Conservation (phyloP, 1,140 invertebrate species). For the Pentalonia nigronervosa region DNA sequence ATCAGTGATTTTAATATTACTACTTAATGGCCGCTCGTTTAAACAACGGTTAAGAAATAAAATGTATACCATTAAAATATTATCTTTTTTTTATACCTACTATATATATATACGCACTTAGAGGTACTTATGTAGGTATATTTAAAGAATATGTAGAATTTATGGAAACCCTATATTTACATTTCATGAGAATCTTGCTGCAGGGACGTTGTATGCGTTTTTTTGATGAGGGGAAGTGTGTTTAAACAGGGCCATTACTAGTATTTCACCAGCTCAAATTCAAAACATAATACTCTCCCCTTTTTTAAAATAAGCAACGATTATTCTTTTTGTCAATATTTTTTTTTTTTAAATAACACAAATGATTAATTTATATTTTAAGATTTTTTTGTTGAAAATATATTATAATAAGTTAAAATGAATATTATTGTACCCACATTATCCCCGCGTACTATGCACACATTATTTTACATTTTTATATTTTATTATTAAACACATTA, state of each 20-base stretch:
- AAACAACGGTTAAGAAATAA: neutral
- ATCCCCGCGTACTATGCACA: no score
- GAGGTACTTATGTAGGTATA: neutral
- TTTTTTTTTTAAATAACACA: neutral
- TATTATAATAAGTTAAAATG: neutral
- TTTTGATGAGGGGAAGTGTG: neutral
- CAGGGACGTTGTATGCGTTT: neutral
- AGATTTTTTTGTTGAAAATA: neutral
- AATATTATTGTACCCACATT: neutral
- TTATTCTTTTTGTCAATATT: neutral
- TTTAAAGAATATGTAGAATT: neutral
- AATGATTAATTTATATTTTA: neutral
- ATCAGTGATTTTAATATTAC: neutral
- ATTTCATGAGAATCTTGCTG: neutral
- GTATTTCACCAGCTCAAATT: neutral
- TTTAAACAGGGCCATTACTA: neutral
- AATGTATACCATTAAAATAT: neutral
- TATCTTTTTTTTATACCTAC: neutral
- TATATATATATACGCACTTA: neutral
- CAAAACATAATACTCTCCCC: neutral
- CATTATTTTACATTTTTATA: no score
- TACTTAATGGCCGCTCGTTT: neutral
- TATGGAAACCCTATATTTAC: neutral
- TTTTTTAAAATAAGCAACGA: neutral
- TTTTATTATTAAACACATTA: neutral